Evolutionary conservation across 2,113 vertebrate genomes (phyloP).

Genomic region (Cephalopholis sonnerati): DNA sequence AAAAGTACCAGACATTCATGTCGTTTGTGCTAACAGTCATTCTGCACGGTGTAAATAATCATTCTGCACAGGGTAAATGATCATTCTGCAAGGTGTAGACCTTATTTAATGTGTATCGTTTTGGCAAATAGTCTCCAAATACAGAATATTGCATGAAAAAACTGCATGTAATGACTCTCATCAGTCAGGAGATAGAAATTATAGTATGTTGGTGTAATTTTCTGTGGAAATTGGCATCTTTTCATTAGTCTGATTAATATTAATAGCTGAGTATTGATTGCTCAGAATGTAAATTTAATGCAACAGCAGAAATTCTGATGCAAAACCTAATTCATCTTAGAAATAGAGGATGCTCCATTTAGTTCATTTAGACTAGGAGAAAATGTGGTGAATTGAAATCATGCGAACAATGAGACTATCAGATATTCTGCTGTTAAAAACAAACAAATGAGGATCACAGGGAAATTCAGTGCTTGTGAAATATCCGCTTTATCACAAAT

Average conservation of each 20-base stretch:
- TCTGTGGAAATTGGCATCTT: constrained; percentile 7
- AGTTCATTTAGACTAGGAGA: neutral
- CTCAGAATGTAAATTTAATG: neutral
- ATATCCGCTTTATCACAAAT: constrained; percentile 3
- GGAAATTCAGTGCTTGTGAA: neutral
- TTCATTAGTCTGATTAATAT: constrained; percentile 20
- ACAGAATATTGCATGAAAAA: neutral
- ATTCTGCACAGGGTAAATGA: neutral
- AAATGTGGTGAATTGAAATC: neutral
- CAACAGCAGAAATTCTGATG: neutral
- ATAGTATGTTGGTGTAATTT: neutral
- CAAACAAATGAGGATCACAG: neutral
- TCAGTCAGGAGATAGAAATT: neutral
- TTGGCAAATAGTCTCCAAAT: neutral
- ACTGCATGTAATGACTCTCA: neutral
- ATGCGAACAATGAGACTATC: neutral
- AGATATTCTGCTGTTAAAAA: neutral
- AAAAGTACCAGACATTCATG: neutral
- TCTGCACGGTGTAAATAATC: neutral
- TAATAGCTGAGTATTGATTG: constrained; percentile 5
- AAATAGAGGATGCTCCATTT: constrained; percentile 1
- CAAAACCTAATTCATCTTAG: constrained; percentile 4
- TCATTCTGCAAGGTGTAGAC: neutral
- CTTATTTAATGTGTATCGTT: neutral
- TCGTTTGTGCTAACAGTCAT: neutral